These are phyloP conservation scores for Parazoanthus swiftii DNA, from an alignment of 92 coral and sea anemone genomes.

Conservation along the genomic window DNA sequence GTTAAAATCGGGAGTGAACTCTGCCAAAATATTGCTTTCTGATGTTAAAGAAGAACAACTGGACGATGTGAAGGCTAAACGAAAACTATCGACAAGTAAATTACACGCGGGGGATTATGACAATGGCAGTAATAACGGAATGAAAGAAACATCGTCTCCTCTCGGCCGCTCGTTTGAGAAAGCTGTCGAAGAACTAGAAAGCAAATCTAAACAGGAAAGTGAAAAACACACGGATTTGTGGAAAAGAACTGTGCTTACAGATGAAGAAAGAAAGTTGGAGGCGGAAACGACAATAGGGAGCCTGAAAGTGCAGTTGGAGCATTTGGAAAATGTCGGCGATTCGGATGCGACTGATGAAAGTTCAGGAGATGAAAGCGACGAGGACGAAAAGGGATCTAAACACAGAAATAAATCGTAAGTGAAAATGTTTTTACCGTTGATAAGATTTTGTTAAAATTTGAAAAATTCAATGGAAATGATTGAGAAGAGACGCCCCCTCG, in stretches of 20 bases:
- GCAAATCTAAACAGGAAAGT: conserved; percentile 24
- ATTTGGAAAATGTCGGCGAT: conserved; percentile 92
- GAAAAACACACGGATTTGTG: conserved; percentile 38
- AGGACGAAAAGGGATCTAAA: conserved; percentile 68
- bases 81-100: conserved; percentile 38
- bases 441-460: background rate
- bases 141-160: conserved; percentile 31
- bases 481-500: conserved; percentile 44
- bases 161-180: conserved; percentile 19
- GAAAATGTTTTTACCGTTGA: background rate
- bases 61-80: conserved; percentile 1
- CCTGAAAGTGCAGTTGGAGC: conserved; percentile 84
- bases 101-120: conserved; percentile 43
- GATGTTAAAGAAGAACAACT: conserved; percentile 47
- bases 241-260: conserved; percentile 59
- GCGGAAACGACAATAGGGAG: conserved; percentile 79
- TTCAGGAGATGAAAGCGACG: conserved; percentile 97
- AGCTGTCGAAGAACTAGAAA: conserved; percentile 38
- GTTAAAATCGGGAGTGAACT: conserved; percentile 42
- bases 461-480: conserved; percentile 2
- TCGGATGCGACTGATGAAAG: conserved; percentile 96
- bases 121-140: conserved; percentile 33
- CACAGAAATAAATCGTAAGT: conserved; percentile 61
- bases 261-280: conserved; percentile 61
- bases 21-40: conserved; percentile 41